phyloP scores from a whole-genome alignment of 2,888 invertebrate genomes.

The Phymatocera aterrima region DNA sequence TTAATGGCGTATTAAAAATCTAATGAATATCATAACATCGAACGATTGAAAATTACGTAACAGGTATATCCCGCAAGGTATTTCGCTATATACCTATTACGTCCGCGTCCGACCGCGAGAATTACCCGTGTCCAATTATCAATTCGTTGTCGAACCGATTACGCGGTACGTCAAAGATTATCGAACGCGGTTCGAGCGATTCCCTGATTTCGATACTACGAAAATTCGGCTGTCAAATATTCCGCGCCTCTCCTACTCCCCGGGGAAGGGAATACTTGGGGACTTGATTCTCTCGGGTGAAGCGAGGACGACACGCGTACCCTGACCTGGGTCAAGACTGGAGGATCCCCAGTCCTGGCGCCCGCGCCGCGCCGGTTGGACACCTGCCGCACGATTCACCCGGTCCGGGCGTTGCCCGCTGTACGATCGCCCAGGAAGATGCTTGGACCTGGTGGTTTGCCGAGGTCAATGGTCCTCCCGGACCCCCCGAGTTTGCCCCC shows the following conservation, averaged over 20 bases:
- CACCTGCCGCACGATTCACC: slow-evolving; percentile 31
- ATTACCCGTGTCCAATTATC: too few species aligned
- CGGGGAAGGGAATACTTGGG: neutral
- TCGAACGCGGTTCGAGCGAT: too few species aligned
- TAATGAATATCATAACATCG: too few species aligned
- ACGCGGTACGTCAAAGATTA: too few species aligned
- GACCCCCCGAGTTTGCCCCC: neutral
- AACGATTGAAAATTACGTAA: too few species aligned
- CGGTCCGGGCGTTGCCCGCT: slow-evolving; percentile 46
- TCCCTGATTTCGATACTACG: too few species aligned
- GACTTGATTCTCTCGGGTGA: neutral
- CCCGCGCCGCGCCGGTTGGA: slow-evolving; percentile 24
- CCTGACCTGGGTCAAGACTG: slow-evolving; percentile 62
- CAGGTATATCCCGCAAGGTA: too few species aligned
- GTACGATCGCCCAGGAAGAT: slow-evolving; percentile 40
- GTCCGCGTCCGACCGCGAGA: too few species aligned
- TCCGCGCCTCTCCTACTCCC: neutral
- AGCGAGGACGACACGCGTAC: slow-evolving; percentile 44
- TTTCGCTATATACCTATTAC: too few species aligned
- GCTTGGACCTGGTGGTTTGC: slow-evolving; percentile 27
- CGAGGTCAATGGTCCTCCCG: slow-evolving; percentile 43
- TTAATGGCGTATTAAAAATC: too few species aligned
- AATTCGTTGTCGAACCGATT: too few species aligned
- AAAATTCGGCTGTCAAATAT: neutral
- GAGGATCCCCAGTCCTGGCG: neutral